Evolutionary conservation across 2,888 invertebrate species (phyloP).

Genomic region (Metalampra italica): DNA sequence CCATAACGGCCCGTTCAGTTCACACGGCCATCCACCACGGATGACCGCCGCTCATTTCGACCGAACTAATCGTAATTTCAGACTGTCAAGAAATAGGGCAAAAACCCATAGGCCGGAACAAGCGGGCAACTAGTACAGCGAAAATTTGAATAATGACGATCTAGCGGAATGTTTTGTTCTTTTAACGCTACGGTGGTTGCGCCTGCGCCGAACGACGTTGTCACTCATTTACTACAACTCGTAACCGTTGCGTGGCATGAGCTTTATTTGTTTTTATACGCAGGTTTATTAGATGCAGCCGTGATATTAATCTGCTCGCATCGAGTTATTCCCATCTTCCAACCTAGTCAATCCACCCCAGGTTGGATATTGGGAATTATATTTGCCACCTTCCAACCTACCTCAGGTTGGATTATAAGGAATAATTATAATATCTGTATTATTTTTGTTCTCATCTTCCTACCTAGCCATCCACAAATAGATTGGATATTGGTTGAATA

Average conservation of each 20-base stretch:
- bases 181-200: conserved; percentile 66
- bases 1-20: conserved; percentile 69
- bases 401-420: too few species aligned
- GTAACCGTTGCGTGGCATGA: conserved; percentile 31
- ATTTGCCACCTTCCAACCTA: too few species aligned
- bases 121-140: conserved; percentile 73
- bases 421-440: too few species aligned
- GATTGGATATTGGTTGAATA: too few species aligned
- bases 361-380: too few species aligned
- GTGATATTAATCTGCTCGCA: too few species aligned
- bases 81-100: conserved; percentile 68
- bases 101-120: conserved; percentile 73
- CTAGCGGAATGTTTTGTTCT: conserved; percentile 71
- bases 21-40: conserved; percentile 73
- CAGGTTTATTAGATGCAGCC: neutral
- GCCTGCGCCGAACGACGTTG: conserved; percentile 27
- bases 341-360: too few species aligned
- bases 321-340: too few species aligned
- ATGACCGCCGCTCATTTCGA: conserved; percentile 69
- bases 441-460: too few species aligned
- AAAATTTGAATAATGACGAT: conserved; percentile 76
- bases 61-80: conserved; percentile 75
- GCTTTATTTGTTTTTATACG: conserved; percentile 10
- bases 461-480: too few species aligned
- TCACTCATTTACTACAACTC: conserved; percentile 30